phyloP scores from a whole-genome alignment of 1,140 invertebrate species.

The Bemisia tabaci region DNA sequence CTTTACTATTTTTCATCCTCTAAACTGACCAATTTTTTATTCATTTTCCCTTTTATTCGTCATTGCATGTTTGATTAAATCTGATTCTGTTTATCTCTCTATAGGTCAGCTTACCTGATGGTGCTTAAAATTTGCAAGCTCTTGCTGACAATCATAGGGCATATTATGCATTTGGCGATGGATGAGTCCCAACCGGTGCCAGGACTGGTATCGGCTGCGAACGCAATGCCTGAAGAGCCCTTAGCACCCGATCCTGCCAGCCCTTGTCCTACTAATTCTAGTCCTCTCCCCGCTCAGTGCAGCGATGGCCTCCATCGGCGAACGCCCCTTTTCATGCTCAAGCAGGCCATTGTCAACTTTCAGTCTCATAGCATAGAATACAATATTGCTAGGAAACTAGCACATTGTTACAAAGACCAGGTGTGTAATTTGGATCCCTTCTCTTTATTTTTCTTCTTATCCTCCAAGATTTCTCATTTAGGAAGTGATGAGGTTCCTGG shows the following conservation, averaged over 20 bases:
- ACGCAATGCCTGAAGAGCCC: not conserved
- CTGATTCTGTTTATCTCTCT: no score
- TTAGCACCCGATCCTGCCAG: not conserved
- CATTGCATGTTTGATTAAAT: no score
- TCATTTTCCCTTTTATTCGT: no score
- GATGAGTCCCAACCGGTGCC: not conserved
- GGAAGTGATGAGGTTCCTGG: no score
- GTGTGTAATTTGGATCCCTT: not conserved
- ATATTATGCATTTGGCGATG: slow-evolving; percentile 36
- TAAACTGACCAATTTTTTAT: no score
- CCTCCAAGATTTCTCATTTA: no score
- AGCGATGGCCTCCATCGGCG: not conserved
- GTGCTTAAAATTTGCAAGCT: slow-evolving; percentile 81
- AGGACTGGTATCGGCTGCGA: not conserved
- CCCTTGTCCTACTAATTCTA: not conserved
- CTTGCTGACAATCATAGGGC: slow-evolving; percentile 71
- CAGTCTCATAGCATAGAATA: not conserved
- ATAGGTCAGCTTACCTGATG: slow-evolving; percentile 66
- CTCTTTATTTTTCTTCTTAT: not conserved
- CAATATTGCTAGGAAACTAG: not conserved
- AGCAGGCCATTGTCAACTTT: not conserved
- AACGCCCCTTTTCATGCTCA: not conserved
- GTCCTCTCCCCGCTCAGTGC: not conserved
- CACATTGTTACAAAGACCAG: not conserved
- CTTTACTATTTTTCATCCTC: no score